A percentile compares a stretch with the other conserved stretches of the same genome.
These are phyloP conservation scores for Ibidorhyncha struthersii DNA, from an alignment of 2,113 vertebrate genomes.

Conservation along the genomic window DNA sequence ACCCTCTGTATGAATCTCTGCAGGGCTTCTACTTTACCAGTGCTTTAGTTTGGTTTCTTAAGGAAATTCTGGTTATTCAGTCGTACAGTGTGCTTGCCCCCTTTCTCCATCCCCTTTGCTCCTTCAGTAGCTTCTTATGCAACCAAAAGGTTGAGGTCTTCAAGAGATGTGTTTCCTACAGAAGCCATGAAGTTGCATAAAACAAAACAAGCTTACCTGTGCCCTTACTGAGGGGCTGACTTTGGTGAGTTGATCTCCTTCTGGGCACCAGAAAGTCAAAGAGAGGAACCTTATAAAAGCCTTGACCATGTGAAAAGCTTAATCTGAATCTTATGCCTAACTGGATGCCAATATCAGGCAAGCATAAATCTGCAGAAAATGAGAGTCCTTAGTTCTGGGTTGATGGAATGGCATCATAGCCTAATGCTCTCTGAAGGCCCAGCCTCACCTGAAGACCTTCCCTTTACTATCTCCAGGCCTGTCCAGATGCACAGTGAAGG, in stretches of 20 bases:
- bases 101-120: not conserved
- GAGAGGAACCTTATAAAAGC: not conserved
- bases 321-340: not conserved
- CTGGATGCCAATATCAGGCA: not conserved
- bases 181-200: not conserved
- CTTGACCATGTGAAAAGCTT: not conserved
- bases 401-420: not conserved
- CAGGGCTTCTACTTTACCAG: not conserved
- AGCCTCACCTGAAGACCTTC: not conserved
- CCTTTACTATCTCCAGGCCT: not conserved
- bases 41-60: not conserved
- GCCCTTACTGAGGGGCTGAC: not conserved
- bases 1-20: not conserved
- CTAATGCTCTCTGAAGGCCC: not conserved
- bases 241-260: not conserved
- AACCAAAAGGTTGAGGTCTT: not conserved
- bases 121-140: not conserved
- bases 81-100: rapidly evolving
- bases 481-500: not conserved
- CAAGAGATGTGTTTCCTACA: not conserved
- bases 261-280: not conserved
- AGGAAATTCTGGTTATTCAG: not conserved
- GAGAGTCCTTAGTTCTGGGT: not conserved
- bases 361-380: not conserved
- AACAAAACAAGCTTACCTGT: not conserved